These are phyloP conservation scores for Pelobates cultripes DNA, from an alignment of 2,797 vertebrate species.

Conservation along the genomic window DNA sequence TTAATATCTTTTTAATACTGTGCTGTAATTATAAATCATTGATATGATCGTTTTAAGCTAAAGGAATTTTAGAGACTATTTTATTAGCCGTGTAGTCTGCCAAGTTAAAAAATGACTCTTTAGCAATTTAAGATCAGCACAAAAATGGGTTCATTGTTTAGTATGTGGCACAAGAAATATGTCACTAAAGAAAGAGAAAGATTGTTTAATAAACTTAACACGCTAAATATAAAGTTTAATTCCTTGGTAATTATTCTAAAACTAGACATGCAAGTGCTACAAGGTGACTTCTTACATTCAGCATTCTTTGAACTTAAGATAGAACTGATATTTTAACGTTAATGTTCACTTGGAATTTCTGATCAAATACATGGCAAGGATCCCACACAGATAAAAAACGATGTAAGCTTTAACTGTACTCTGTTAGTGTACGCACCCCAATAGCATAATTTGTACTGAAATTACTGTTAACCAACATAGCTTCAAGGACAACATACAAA, in stretches of 20 bases:
- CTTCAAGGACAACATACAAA: no score
- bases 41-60: background rate
- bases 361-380: background rate
- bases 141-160: no score
- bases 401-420: no score
- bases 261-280: background rate
- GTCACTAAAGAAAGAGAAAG: background rate
- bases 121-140: background rate
- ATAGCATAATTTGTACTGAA: no score
- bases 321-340: background rate
- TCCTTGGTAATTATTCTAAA: constrained; percentile 10
- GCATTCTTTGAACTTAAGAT: background rate
- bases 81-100: constrained; percentile 29
- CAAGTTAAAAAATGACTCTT: constrained; percentile 4
- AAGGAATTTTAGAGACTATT: constrained; percentile 23
- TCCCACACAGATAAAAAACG: background rate
- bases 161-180: background rate
- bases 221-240: constrained; percentile 10
- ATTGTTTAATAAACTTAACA: constrained; percentile 5
- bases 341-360: background rate
- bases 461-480: no score
- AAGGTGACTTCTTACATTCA: constrained; percentile 26
- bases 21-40: constrained; percentile 13
- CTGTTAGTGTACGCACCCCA: no score
- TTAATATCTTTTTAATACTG: constrained; percentile 26